Conservation (phyloP, 2,113 vertebrate genomes). For the Ceyx cyanopectus region DNA sequence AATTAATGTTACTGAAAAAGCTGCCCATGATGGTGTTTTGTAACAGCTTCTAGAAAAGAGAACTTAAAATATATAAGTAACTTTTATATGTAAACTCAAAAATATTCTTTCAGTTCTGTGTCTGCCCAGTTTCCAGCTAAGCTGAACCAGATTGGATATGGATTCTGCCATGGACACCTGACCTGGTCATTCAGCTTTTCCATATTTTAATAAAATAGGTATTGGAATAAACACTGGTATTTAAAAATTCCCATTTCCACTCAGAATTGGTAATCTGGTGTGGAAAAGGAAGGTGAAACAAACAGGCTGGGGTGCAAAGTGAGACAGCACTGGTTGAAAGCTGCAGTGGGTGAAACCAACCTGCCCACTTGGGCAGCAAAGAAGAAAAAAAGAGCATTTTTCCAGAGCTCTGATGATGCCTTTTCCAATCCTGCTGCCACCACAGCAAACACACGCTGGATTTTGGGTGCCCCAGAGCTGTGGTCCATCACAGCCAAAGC, state of each 20-base stretch:
- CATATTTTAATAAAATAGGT: accelerated
- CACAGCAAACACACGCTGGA: neutral
- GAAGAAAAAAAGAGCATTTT: neutral
- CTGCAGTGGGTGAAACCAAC: neutral
- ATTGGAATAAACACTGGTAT: no score
- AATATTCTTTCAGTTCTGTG: neutral
- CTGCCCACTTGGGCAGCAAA: neutral
- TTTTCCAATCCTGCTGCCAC: neutral
- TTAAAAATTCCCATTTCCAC: neutral
- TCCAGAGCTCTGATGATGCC: accelerated
- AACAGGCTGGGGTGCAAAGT: neutral
- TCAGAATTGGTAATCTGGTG: neutral
- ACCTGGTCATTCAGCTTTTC: neutral
- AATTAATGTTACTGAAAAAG: neutral
- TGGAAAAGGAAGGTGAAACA: neutral
- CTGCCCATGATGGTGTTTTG: neutral
- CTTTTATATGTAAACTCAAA: no score
- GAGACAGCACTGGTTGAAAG: neutral
- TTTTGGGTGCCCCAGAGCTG: neutral
- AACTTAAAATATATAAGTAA: no score
- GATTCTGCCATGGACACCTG: accelerated
- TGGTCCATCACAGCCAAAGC: neutral
- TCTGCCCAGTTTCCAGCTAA: neutral
- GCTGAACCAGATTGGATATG: neutral
- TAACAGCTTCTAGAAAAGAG: neutral